Conservation (phyloP, 2,113 vertebrate species). For the Dromaius novaehollandiae region DNA sequence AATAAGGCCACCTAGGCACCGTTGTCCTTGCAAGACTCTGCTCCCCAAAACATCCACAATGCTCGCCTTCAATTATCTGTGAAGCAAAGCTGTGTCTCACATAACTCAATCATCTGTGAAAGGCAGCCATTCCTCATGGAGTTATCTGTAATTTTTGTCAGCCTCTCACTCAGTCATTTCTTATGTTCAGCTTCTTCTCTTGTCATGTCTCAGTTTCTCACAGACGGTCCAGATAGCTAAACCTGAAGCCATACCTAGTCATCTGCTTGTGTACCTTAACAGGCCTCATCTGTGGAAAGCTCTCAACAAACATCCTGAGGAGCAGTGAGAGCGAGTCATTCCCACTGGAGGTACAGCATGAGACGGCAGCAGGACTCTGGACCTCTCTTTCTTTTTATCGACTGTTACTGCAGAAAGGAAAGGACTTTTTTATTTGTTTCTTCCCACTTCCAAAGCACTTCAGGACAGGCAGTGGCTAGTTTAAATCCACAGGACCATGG, state of each 20-base stretch:
- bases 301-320: not conserved
- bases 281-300: not conserved
- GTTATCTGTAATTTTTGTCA: not conserved
- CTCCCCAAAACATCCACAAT: not conserved
- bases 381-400: not conserved
- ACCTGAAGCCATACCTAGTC: not conserved
- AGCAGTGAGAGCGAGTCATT: not conserved
- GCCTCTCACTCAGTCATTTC: not conserved
- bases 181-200: not conserved
- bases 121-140: not conserved
- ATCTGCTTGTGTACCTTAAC: not conserved
- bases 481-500: not conserved
- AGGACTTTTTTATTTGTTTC: not conserved
- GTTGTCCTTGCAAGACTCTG: not conserved
- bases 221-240: not conserved
- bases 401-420: not conserved
- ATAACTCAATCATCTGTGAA: not conserved
- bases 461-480: not conserved
- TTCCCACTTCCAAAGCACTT: not conserved
- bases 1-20: not conserved
- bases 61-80: not conserved
- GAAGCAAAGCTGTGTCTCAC: not conserved
- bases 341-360: not conserved
- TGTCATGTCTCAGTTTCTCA: fast-evolving
- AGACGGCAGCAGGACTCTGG: not conserved